These are phyloP conservation scores for rat (Rattus norvegicus) DNA, from an alignment of 2,113 vertebrate species.

Conservation along the genomic window DNA sequence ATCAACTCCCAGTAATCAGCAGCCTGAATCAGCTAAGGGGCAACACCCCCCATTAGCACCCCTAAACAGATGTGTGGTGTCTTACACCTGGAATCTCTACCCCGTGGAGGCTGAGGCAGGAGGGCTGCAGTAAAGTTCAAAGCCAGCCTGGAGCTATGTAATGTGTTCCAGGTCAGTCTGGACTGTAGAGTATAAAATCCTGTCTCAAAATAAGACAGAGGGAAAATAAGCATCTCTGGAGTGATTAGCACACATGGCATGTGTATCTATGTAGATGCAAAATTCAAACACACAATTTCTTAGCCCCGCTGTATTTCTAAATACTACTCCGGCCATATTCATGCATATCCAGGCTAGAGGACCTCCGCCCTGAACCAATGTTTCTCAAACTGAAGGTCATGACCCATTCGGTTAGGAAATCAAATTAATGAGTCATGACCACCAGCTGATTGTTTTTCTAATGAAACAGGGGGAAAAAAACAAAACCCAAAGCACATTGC, in stretches of 20 bases:
- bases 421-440: slow-evolving; percentile 53
- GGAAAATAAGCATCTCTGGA: slow-evolving; percentile 37
- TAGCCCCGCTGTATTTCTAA: slow-evolving; percentile 6
- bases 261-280: too few relatives aligned
- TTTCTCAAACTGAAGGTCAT: slow-evolving; percentile 60
- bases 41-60: not conserved
- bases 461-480: not conserved
- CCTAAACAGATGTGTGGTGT: not conserved
- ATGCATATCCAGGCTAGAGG: slow-evolving; percentile 26
- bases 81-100: not conserved
- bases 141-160: not conserved
- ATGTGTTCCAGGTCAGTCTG: not conserved
- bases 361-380: slow-evolving; percentile 11
- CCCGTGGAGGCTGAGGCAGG: not conserved
- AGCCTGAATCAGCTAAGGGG: not conserved
- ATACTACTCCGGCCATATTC: not conserved
- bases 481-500: not conserved
- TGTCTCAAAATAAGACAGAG: not conserved
- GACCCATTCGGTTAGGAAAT: slow-evolving; percentile 65
- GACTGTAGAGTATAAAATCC: not conserved
- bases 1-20: slow-evolving; percentile 21
- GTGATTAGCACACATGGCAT: not conserved
- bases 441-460: slow-evolving; percentile 35
- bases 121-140: not conserved
- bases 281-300: not conserved